Percentiles rank a stretch among this genome's conserved stretches.
Evolutionary conservation across 2,797 vertebrate species (phyloP).

Genomic region (Danio jaintianensis): DNA sequence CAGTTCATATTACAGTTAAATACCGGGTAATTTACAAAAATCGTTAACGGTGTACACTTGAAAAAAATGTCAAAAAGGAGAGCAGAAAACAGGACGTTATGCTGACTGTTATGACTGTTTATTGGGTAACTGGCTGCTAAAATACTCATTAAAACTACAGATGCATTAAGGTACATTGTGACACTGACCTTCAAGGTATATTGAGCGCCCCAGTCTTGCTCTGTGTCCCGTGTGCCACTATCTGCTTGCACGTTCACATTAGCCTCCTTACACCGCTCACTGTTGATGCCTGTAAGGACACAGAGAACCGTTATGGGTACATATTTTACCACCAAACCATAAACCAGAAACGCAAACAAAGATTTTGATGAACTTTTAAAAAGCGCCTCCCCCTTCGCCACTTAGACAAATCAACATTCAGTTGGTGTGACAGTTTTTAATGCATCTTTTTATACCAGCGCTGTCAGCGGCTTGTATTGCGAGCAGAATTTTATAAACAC

Average conservation of each 20-base stretch:
- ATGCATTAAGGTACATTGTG: conserved; percentile 2
- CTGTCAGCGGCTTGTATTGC: conserved; percentile 55
- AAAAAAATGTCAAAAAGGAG: not conserved
- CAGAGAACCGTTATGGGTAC: conserved; percentile 52
- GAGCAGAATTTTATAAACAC: conserved; percentile 58
- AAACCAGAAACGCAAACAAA: conserved; percentile 33
- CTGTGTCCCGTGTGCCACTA: conserved; percentile 56
- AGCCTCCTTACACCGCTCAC: conserved; percentile 60
- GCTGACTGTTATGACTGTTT: not conserved
- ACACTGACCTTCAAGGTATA: conserved; percentile 70
- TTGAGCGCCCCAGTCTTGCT: conserved; percentile 49
- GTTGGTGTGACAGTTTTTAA: conserved; percentile 48
- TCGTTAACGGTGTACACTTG: too few relatives aligned
- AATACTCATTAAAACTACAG: not conserved
- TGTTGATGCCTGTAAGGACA: conserved; percentile 73
- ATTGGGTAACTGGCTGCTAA: not conserved
- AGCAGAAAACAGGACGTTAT: not conserved
- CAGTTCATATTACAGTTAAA: too few relatives aligned
- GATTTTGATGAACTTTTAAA: conserved; percentile 42
- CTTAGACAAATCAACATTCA: conserved; percentile 57
- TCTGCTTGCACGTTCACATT: conserved; percentile 51
- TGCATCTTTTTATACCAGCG: conserved; percentile 55
- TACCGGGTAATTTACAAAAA: too few relatives aligned
- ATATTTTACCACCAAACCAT: conserved; percentile 37
- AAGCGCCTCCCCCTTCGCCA: conserved; percentile 19